phyloP scores from a whole-genome alignment of 1,140 invertebrate species.

The Microplitis mediator region DNA sequence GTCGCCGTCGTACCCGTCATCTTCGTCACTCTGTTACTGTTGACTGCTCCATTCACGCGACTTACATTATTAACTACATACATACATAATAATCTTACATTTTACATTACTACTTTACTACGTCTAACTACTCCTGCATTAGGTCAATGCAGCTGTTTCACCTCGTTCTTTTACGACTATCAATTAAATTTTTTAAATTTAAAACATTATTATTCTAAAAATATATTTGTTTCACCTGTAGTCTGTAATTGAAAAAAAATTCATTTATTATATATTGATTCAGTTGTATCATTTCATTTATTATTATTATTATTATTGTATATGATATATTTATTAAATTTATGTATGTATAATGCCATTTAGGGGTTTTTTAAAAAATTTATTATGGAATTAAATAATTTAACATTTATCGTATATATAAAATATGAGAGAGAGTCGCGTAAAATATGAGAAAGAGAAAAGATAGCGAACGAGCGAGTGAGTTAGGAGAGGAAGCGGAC shows the following conservation, averaged over 20 bases:
- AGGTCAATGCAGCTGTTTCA: constrained; percentile 13
- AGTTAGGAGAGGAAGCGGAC: constrained; percentile 38
- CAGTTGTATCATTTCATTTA: too few species aligned
- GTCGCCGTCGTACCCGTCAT: not conserved
- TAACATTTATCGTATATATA: not conserved
- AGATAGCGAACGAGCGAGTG: constrained; percentile 20
- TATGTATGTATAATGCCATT: too few species aligned
- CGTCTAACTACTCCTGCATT: not conserved
- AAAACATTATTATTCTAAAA: too few species aligned
- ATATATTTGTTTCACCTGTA: too few species aligned
- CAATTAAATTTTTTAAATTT: too few species aligned
- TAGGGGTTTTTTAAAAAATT: too few species aligned
- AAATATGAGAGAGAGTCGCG: not conserved
- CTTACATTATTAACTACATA: not conserved
- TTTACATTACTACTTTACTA: too few species aligned
- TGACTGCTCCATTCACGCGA: constrained; percentile 40
- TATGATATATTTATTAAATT: too few species aligned
- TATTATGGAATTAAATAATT: not conserved
- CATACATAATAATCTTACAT: too few species aligned
- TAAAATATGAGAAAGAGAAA: not conserved
- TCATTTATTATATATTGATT: too few species aligned
- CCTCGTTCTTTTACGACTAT: not conserved
- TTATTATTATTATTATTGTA: too few species aligned
- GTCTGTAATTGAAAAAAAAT: too few species aligned
- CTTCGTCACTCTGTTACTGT: constrained; percentile 24